Base-by-base conservation (phyloP, 2,888 invertebrate species). In the Euplexia lucipara region DNA sequence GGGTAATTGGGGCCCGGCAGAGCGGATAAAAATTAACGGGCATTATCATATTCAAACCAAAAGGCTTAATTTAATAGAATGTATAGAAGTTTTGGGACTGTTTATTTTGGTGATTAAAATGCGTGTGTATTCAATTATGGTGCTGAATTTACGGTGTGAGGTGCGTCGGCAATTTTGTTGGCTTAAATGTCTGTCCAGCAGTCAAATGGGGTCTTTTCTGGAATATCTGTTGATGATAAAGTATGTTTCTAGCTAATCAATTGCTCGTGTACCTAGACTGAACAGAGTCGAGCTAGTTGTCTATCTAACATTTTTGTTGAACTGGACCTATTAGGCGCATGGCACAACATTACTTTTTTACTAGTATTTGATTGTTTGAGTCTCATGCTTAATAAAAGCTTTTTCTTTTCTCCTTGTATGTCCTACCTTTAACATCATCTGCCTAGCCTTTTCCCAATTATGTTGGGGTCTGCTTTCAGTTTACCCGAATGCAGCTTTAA, bases 11-110 rank as follows among this genome's bases (percentile, higher is more conserved):
- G 83, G 83, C 77, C 62, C 84, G 84, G 79, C 86, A 85, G 83
- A 87, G 88, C 91, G 89, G 84, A 88, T 88, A 90, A 91, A 91
- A 89, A 86, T 88, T 86, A 84, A 84, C 83, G 85, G 76, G 79
- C 74, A 83, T 84, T 86, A 88, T 86, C 86, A 87, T 88, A 89
- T 86, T 86, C 80, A 86, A 83, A 86, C 78, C 82, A 80, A 82
- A 81, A 70, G 73, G 75, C 75, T 80, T 78, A 75, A 81, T 79
- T 78, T 74, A 79, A 80, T 79, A 78, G 73, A 82, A 81, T 79
- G 53, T 58, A 70, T 67, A 70, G 58, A 74, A 64, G 57, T 69
- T 74, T 69, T 45, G 56, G 69, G 65, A 78, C 71, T 78, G 75
- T 81, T 77, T 76, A 76, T 73, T 75, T 72, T 67, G 63, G 37